phyloP scores from a whole-genome alignment of 2,888 invertebrate genomes.

The Agrotis puta region DNA sequence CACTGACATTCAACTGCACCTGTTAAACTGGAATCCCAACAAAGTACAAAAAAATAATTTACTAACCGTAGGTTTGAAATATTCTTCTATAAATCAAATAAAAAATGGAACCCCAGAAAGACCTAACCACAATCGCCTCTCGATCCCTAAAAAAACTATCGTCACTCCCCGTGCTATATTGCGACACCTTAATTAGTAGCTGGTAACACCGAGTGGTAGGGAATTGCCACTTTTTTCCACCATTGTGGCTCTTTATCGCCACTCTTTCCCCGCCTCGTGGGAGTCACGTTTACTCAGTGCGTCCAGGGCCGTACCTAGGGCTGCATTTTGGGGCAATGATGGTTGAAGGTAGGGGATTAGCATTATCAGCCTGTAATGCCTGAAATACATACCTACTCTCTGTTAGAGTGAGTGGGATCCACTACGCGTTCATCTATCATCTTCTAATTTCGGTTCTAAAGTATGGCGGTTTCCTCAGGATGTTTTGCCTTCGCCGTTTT shows the following conservation, averaged over 20 bases:
- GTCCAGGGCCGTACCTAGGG: constrained; percentile 54
- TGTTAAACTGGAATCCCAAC: no score
- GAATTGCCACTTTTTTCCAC: constrained; percentile 82
- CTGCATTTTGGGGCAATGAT: no score
- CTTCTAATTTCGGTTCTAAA: no score
- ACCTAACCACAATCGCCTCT: constrained; percentile 25
- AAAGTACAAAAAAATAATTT: no score
- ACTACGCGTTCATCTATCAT: no score
- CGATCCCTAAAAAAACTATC: constrained; percentile 68
- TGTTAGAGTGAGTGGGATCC: no score
- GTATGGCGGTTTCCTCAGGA: no score
- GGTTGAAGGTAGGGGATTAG: no score
- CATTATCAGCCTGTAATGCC: no score
- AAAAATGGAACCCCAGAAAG: constrained; percentile 41
- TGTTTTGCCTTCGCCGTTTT: no score
- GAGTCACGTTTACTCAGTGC: constrained; percentile 73
- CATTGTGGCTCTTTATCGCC: constrained; percentile 75
- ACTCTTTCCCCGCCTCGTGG: constrained; percentile 74
- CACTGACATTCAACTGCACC: no score
- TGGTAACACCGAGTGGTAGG: constrained; percentile 77
- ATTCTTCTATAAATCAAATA: constrained; percentile 4
- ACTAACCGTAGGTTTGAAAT: background rate
- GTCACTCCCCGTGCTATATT: constrained; percentile 69
- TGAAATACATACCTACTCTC: no score
- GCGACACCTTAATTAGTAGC: constrained; percentile 83